Conservation (phyloP, 2,888 invertebrate genomes). For the Ichneumoninae sp. region DNA sequence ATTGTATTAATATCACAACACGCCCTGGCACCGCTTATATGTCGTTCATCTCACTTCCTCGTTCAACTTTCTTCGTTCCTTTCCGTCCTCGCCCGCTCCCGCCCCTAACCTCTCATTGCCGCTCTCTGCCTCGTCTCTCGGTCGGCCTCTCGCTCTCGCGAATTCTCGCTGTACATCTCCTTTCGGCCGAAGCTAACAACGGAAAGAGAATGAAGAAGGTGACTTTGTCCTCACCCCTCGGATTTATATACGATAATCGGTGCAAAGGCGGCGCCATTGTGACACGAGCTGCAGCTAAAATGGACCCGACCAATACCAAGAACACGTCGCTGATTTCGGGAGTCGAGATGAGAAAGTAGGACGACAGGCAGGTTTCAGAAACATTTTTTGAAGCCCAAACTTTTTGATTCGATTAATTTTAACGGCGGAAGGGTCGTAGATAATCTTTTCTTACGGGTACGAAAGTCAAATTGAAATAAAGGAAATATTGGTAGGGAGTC, state of each 20-base stretch:
- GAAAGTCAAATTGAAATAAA: not conserved
- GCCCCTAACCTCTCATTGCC: constrained; percentile 50
- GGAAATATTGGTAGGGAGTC: not conserved
- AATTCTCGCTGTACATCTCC: constrained; percentile 39
- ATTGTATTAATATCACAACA: constrained; percentile 85
- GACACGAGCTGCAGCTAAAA: constrained; percentile 66
- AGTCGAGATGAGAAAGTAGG: not conserved
- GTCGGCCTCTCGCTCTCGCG: constrained; percentile 49
- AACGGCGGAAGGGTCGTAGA: not conserved
- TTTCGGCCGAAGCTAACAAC: constrained; percentile 14
- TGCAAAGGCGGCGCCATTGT: constrained; percentile 67
- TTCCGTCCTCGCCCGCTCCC: constrained; percentile 58
- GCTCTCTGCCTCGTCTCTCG: constrained; percentile 62
- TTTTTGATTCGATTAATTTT: not conserved
- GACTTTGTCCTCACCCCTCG: constrained; percentile 55
- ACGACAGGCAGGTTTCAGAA: not conserved
- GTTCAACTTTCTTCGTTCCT: constrained; percentile 51
- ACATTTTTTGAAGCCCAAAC: no score
- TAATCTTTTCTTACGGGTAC: not conserved
- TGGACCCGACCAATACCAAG: constrained; percentile 43
- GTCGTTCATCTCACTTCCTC: constrained; percentile 64
- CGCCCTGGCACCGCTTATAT: constrained; percentile 80
- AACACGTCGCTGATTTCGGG: not conserved
- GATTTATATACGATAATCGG: constrained; percentile 81
- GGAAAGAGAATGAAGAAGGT: constrained; percentile 55